Base-by-base conservation (phyloP, 2,113 vertebrate genomes). In the Thamnaconus septentrionalis region DNA sequence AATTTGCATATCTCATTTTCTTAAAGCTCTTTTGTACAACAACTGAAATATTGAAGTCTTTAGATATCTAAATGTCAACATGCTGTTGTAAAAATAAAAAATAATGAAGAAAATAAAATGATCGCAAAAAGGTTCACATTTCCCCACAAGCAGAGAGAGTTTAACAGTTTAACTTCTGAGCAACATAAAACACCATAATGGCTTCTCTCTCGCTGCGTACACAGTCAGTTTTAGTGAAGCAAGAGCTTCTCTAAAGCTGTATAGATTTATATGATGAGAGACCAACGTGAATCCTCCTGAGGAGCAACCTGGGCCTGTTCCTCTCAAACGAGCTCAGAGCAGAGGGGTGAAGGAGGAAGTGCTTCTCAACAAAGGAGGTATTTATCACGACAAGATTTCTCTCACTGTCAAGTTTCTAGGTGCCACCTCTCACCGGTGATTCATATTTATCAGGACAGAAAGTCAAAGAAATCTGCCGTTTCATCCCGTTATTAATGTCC, bases 401-500 rank as follows among this genome's bases (percentile, higher is more conserved):
- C 66, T 68, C 64, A 72, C 69, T 75, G 81, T 85, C 83, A 73
- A 66, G 7, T 76, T 68, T 76, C 65, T 53, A 65, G 53, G 73
- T 71, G 72, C 66, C 61, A 69, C 71, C 61, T 75, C 77, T 79
- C 68, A 12, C 55, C 45, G 55, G 75, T 77, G 69, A 83, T 83
- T 86, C 75, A 81, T 80, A 85, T 87, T 86, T 71, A 83, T 84
- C 68, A 81, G 75, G 69, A 81, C 76, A 74, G 65, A 85, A 84
- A 83, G 48, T 71, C 73, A 79, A 73, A 78, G 18, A 31, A 31
- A 80, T 66, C 57, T 59, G 44, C 56, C 73, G 59, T 77, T 83
- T 81, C 69, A 69, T 79, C 69, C 53, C 47, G 57, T 84, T 80
- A 79, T 88, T 81, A 80, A 81, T 84, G 78, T 68, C 81, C 55